Evolutionary conservation across 2,113 vertebrate genomes (phyloP).

Genomic region (Salminus brasiliensis): DNA sequence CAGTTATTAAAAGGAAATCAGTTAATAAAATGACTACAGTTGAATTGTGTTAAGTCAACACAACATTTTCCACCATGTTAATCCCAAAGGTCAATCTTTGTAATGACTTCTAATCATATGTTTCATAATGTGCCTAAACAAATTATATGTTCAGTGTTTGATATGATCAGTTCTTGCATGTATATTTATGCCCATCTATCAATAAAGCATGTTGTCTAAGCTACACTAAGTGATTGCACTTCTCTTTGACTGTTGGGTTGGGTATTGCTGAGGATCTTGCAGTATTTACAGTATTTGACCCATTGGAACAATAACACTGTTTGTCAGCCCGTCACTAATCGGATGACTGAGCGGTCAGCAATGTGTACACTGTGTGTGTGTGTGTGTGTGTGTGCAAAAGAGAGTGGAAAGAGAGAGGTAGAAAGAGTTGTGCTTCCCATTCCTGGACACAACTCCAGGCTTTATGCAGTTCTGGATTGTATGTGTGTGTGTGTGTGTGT

Average conservation of each 20-base stretch:
- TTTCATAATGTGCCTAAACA: background rate
- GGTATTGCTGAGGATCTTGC: constrained; percentile 19
- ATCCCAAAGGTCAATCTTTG: background rate
- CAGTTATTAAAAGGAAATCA: no score
- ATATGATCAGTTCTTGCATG: constrained; percentile 7
- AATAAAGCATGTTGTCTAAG: constrained; percentile 25
- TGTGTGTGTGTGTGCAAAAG: constrained; percentile 19
- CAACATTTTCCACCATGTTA: background rate
- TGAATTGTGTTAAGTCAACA: no score
- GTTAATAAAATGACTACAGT: no score
- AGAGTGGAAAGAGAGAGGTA: constrained; percentile 21
- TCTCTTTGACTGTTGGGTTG: constrained; percentile 22
- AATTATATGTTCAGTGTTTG: background rate
- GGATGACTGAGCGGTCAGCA: constrained; percentile 40
- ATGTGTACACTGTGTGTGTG: no score
- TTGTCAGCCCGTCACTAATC: constrained; percentile 50
- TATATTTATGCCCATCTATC: background rate
- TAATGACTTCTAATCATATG: background rate
- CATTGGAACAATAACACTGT: constrained; percentile 43
- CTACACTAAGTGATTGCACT: constrained; percentile 10
- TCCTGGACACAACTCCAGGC: constrained; percentile 30
- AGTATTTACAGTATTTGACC: constrained; percentile 42
- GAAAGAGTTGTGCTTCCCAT: constrained; percentile 17
- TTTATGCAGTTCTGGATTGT: constrained; percentile 10
- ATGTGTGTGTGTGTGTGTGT: constrained; percentile 15